Percentiles rank a stretch among this genome's conserved stretches.
Conservation (phyloP, 2,797 vertebrate genomes). For the Prunella strophiata region DNA sequence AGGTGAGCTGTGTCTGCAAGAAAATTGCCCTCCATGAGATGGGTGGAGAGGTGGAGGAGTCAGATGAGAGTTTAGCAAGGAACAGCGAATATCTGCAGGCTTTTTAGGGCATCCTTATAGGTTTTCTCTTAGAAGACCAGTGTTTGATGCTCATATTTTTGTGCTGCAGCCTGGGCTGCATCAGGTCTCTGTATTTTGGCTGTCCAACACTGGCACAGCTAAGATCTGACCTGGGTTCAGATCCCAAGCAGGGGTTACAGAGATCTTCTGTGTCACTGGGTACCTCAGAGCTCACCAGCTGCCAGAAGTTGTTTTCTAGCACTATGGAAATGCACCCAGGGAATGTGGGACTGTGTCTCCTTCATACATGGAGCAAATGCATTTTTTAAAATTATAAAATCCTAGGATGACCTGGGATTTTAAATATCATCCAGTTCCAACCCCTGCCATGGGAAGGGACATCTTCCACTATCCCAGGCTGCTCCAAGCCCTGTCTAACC, state of each 20-base stretch:
- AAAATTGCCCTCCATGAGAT: not conserved
- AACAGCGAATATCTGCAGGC: not conserved
- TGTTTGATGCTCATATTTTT: not conserved
- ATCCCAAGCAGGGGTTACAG: not conserved
- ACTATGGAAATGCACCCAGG: not conserved
- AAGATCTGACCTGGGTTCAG: not conserved
- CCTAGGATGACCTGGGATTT: not conserved
- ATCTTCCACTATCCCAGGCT: not conserved
- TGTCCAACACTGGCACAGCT: not conserved
- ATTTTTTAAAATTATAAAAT: not conserved
- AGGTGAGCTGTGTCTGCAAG: not conserved
- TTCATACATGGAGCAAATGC: not conserved
- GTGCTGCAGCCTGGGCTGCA: not conserved
- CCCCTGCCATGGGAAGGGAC: not conserved
- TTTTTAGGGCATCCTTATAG: not conserved
- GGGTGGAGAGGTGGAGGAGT: not conserved
- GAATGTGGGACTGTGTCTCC: not conserved
- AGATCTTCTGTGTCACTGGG: not conserved
- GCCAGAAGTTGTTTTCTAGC: not conserved
- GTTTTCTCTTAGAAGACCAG: not conserved
- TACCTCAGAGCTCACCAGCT: not conserved
- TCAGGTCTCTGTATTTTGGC: rapidly evolving
- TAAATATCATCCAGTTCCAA: not conserved
- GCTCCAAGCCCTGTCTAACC: rapidly evolving
- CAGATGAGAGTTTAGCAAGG: not conserved